Percentiles rank a stretch among this genome's conserved stretches.
Evolutionary conservation across 2,797 vertebrate genomes (phyloP).

Genomic region (Betta splendens): DNA sequence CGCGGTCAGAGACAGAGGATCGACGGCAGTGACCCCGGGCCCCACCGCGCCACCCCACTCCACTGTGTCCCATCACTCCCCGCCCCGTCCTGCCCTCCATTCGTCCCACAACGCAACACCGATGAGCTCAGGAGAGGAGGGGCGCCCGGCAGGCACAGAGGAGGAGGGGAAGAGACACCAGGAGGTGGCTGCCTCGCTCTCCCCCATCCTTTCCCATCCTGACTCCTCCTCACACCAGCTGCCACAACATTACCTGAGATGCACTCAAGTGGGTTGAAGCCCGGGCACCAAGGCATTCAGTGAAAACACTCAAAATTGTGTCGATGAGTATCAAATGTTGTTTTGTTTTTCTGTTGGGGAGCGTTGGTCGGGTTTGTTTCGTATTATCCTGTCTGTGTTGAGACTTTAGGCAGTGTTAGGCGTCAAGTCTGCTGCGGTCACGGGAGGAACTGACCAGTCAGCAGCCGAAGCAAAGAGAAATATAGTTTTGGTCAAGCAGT

Average conservation of each 20-base stretch:
- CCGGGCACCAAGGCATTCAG: slow-evolving; percentile 56
- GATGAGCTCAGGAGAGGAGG: slow-evolving; percentile 73
- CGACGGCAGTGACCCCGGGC: slow-evolving; percentile 90
- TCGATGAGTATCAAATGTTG: slow-evolving; percentile 58
- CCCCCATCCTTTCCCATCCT: slow-evolving; percentile 42
- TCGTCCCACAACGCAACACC: slow-evolving; percentile 63
- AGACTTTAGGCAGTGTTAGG: slow-evolving; percentile 58
- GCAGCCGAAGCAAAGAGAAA: slow-evolving; percentile 63
- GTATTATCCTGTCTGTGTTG: slow-evolving; percentile 44
- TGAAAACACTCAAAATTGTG: slow-evolving; percentile 66
- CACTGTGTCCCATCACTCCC: slow-evolving; percentile 26
- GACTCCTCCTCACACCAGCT: slow-evolving; percentile 63
- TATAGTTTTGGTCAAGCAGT: slow-evolving; percentile 54
- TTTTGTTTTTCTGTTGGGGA: slow-evolving; percentile 11
- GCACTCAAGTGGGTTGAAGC: slow-evolving; percentile 57
- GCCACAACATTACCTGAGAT: slow-evolving; percentile 60
- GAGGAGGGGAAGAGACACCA: slow-evolving; percentile 52
- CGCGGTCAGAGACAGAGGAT: slow-evolving; percentile 96
- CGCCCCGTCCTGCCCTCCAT: background rate
- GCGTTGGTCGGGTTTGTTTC: slow-evolving; percentile 39
- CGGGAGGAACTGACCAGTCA: slow-evolving; percentile 62
- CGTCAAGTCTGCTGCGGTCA: slow-evolving; percentile 59
- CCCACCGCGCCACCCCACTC: slow-evolving; percentile 9
- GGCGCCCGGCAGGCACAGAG: slow-evolving; percentile 33
- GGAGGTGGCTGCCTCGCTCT: slow-evolving; percentile 49